Evolutionary conservation across 2,797 vertebrate species (phyloP).

Genomic region (Rhincodon typus): DNA sequence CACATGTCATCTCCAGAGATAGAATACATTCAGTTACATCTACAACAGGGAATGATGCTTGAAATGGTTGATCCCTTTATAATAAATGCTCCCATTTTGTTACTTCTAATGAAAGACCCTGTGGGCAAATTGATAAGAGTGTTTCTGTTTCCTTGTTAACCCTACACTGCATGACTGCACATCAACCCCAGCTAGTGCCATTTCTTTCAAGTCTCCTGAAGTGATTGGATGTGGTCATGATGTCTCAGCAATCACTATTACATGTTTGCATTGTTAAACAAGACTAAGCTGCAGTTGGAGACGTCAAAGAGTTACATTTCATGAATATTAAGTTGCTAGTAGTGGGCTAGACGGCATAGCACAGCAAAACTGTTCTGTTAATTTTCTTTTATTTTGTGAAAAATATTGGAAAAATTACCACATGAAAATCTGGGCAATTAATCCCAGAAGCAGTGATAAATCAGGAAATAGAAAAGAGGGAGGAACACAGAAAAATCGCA

Average conservation of each 20-base stretch:
- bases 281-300: background rate
- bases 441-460: no score
- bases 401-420: background rate
- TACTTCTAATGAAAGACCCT: no score
- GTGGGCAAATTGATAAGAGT: no score
- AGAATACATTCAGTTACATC: background rate
- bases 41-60: background rate
- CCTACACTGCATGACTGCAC: background rate
- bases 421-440: background rate
- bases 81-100: background rate
- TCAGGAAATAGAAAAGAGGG: no score
- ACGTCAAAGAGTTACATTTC: background rate
- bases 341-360: background rate
- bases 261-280: background rate
- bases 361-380: background rate
- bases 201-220: background rate
- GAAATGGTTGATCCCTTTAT: background rate
- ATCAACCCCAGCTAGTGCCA: background rate
- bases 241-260: background rate
- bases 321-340: background rate
- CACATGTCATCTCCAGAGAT: background rate
- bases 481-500: no score
- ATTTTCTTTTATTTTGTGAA: background rate
- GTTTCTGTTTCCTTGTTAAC: background rate
- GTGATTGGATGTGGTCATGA: background rate